phyloP scores from a whole-genome alignment of 2,797 vertebrate genomes.

The Erithacus rubecula region DNA sequence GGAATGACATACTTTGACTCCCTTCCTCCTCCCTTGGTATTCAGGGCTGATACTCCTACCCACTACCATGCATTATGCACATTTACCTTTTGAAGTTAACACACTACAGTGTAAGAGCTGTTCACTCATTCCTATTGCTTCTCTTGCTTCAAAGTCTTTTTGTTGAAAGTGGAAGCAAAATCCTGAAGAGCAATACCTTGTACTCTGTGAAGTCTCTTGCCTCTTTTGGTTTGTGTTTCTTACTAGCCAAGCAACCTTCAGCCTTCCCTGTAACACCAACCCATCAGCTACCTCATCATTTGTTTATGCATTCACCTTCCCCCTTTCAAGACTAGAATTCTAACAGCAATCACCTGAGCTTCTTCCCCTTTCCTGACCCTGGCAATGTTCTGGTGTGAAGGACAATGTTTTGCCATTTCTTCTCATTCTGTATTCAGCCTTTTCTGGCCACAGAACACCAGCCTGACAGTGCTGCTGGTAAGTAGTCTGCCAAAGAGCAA shows the following conservation, averaged over 20 bases:
- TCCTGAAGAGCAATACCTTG: neutral
- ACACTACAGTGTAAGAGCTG: neutral
- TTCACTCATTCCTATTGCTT: neutral
- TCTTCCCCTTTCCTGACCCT: neutral
- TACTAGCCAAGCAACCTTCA: neutral
- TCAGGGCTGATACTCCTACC: neutral
- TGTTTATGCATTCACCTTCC: neutral
- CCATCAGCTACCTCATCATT: neutral
- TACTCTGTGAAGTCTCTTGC: neutral
- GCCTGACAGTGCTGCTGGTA: neutral
- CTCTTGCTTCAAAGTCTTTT: neutral
- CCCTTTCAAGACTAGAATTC: neutral
- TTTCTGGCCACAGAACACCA: neutral
- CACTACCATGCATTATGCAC: neutral
- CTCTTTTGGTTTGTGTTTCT: neutral
- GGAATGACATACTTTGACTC: neutral
- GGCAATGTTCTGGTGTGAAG: neutral
- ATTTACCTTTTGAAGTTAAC: neutral
- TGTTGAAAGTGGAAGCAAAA: neutral
- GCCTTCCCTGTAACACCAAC: neutral
- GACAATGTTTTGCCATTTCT: neutral
- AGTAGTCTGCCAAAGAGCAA: neutral
- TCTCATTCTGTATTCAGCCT: neutral
- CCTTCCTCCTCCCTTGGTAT: rapidly evolving
- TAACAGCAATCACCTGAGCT: neutral